These are phyloP conservation scores for Chalcosyrphus nemorum DNA, from an alignment of 2,888 invertebrate species.

Conservation along the genomic window DNA sequence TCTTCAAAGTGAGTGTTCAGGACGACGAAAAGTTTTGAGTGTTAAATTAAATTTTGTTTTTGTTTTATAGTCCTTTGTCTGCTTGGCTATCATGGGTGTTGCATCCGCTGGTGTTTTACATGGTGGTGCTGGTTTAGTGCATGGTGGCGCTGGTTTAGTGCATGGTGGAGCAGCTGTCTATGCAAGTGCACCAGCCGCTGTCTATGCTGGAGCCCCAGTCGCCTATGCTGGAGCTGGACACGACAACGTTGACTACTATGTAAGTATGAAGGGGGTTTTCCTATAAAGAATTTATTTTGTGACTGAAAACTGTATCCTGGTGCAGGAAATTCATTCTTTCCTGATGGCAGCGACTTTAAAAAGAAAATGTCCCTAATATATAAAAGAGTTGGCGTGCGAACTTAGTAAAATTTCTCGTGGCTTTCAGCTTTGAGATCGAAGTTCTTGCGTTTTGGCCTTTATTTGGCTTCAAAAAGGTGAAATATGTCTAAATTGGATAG, in stretches of 20 bases:
- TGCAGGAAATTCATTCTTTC: background rate
- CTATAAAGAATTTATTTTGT: background rate
- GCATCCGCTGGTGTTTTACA: constrained; percentile 81
- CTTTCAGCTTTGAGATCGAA: no score
- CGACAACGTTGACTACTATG: constrained; percentile 80
- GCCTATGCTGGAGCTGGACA: constrained; percentile 76
- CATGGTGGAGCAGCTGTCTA: constrained; percentile 78
- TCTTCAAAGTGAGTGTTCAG: constrained; percentile 81
- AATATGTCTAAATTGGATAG: no score
- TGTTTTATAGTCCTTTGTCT: constrained; percentile 80
- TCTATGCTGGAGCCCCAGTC: constrained; percentile 75
- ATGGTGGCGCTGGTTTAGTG: constrained; percentile 55
- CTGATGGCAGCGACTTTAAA: background rate
- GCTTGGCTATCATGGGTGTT: constrained; percentile 81
- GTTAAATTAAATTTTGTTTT: constrained; percentile 39
- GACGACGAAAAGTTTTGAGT: constrained; percentile 42
- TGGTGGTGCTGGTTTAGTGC: constrained; percentile 48
- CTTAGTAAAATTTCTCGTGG: no score
- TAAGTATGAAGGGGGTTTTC: constrained; percentile 75
- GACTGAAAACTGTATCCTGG: no score
- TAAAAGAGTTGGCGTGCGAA: constrained; percentile 52
- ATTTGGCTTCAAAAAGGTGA: no score
- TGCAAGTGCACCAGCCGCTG: constrained; percentile 77
- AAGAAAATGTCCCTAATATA: background rate
- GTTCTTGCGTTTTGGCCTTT: no score